These are phyloP conservation scores for Trogon melanurus DNA, from an alignment of 2,113 vertebrate genomes.

Conservation along the genomic window DNA sequence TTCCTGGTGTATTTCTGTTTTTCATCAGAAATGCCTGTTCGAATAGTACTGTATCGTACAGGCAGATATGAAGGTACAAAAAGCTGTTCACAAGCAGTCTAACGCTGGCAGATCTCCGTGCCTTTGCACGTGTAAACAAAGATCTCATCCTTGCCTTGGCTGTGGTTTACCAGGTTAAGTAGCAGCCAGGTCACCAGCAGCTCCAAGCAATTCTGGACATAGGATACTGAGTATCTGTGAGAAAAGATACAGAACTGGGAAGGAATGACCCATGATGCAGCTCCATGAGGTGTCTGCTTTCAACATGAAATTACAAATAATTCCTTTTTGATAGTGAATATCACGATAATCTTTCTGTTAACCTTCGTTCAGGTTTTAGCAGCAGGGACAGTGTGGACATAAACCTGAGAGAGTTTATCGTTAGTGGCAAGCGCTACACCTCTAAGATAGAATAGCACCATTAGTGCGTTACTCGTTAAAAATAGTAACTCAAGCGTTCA, in stretches of 20 bases:
- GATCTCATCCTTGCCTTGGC: neutral
- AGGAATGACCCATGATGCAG: neutral
- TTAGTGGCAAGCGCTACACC: neutral
- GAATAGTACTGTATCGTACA: neutral
- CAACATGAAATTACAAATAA: neutral
- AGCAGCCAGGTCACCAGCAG: neutral
- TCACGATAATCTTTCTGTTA: neutral
- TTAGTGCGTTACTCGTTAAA: neutral
- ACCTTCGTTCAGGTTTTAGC: neutral
- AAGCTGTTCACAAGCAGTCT: slow-evolving; percentile 28
- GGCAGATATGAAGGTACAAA: neutral
- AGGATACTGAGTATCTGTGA: neutral
- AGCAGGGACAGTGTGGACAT: neutral
- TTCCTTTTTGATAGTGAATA: neutral
- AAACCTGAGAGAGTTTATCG: neutral
- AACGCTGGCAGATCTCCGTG: neutral
- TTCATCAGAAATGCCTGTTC: slow-evolving; percentile 67
- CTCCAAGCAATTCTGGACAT: neutral
- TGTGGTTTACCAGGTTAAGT: neutral
- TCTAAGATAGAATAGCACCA: neutral
- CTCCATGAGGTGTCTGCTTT: neutral
- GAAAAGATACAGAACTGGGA: neutral
- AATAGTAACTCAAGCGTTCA: neutral
- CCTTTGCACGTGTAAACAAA: neutral
- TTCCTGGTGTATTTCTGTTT: slow-evolving; percentile 62